A percentile compares a stretch with the other conserved stretches of the same genome.
These are phyloP conservation scores for Leptopilina myrica DNA, from an alignment of 2,888 invertebrate species.

Conservation along the genomic window DNA sequence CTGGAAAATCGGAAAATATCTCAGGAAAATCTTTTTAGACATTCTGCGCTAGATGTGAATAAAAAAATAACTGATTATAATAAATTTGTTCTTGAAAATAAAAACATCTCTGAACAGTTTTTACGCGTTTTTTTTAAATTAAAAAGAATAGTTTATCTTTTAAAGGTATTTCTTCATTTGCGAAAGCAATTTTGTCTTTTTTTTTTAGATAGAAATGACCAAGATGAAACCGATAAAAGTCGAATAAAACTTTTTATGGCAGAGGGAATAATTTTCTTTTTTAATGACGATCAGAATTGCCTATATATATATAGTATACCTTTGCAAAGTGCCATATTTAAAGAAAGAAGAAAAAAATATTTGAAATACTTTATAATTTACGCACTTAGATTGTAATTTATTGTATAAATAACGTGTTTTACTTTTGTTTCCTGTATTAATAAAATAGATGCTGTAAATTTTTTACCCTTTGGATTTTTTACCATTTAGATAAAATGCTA, in stretches of 20 bases:
- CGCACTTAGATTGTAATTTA: not conserved
- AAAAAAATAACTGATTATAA: no score
- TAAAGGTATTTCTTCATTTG: not conserved
- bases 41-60: no score
- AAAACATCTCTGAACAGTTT: no score
- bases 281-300: conserved; percentile 11
- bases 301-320: not conserved
- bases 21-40: no score
- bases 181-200: not conserved
- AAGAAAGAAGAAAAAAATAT: not conserved
- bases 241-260: conserved; percentile 8
- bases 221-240: conserved; percentile 14
- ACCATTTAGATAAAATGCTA: no score
- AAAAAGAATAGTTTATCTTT: not conserved
- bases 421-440: no score
- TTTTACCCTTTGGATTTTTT: no score
- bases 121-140: not conserved
- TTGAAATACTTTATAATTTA: not conserved
- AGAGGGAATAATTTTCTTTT: conserved; percentile 2
- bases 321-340: not conserved
- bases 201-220: conserved; percentile 1
- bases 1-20: no score
- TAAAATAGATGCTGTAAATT: no score
- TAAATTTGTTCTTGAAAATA: not conserved
- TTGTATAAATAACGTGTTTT: no score